These are phyloP conservation scores for Hyperoplus lanceolatus DNA, from an alignment of 2,797 vertebrate species.

Conservation along the genomic window DNA sequence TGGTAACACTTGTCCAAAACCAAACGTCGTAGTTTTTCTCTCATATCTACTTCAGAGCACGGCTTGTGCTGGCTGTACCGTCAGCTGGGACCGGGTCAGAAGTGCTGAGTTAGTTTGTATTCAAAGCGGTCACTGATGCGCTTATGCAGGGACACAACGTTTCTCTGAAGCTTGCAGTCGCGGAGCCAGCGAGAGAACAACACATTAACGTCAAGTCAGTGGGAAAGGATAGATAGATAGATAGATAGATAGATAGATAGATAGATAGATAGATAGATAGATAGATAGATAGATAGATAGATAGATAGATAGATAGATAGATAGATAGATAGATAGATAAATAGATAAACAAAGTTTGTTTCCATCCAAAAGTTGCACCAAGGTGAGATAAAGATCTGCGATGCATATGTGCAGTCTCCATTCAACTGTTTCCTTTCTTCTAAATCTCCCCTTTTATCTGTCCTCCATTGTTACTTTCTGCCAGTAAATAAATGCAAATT, in stretches of 20 bases:
- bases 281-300: too few relatives aligned
- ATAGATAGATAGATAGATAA: too few relatives aligned
- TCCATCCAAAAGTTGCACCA: slow-evolving; percentile 17
- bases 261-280: too few relatives aligned
- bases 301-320: too few relatives aligned
- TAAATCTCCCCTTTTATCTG: not conserved
- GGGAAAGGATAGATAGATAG: slow-evolving; percentile 3
- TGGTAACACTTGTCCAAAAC: slow-evolving; percentile 21
- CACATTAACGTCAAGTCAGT: slow-evolving; percentile 18
- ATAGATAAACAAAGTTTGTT: not conserved
- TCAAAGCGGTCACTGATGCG: not conserved
- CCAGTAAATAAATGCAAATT: slow-evolving; percentile 28
- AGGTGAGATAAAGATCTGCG: not conserved
- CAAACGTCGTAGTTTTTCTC: slow-evolving; percentile 20
- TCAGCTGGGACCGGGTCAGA: slow-evolving; percentile 17
- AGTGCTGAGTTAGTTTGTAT: slow-evolving; percentile 37
- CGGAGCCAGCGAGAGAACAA: not conserved
- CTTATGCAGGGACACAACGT: slow-evolving; percentile 13
- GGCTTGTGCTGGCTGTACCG: slow-evolving; percentile 4
- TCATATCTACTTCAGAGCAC: not conserved
- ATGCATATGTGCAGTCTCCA: not conserved
- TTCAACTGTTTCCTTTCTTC: not conserved
- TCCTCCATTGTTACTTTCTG: not conserved
- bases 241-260: too few relatives aligned
- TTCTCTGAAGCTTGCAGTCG: slow-evolving; percentile 14